These are phyloP conservation scores for Noctilio leporinus DNA, from an alignment of 2,113 vertebrate species.

Conservation along the genomic window DNA sequence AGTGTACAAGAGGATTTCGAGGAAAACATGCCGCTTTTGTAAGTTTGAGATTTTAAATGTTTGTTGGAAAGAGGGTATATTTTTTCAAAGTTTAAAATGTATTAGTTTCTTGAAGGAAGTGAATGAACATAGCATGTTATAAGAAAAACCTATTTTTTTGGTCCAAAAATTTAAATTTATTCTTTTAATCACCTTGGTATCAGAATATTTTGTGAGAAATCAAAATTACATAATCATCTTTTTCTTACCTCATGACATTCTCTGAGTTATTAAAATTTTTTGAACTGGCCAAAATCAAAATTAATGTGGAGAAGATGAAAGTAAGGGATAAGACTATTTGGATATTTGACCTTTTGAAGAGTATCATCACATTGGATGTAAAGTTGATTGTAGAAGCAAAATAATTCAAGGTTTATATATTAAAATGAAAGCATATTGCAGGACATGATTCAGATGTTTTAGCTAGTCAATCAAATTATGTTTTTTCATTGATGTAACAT, in stretches of 20 bases:
- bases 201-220: neutral
- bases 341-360: neutral
- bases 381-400: neutral
- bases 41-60: constrained; percentile 74
- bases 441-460: neutral
- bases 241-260: neutral
- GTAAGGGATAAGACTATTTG: neutral
- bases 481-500: constrained; percentile 37
- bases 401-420: neutral
- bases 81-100: constrained; percentile 9
- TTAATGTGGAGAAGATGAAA: neutral
- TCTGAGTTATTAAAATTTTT: constrained; percentile 9
- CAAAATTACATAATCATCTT: neutral
- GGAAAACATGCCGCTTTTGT: constrained; percentile 87
- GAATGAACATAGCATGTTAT: neutral
- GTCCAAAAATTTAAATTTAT: neutral
- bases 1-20: constrained; percentile 88
- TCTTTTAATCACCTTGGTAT: neutral
- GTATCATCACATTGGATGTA: neutral
- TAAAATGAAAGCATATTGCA: constrained; percentile 24
- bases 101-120: constrained; percentile 30
- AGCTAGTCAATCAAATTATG: neutral
- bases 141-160: constrained; percentile 16
- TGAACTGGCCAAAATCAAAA: neutral
- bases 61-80: neutral